phyloP scores from a whole-genome alignment of 2,888 invertebrate genomes.

The Automeris io region DNA sequence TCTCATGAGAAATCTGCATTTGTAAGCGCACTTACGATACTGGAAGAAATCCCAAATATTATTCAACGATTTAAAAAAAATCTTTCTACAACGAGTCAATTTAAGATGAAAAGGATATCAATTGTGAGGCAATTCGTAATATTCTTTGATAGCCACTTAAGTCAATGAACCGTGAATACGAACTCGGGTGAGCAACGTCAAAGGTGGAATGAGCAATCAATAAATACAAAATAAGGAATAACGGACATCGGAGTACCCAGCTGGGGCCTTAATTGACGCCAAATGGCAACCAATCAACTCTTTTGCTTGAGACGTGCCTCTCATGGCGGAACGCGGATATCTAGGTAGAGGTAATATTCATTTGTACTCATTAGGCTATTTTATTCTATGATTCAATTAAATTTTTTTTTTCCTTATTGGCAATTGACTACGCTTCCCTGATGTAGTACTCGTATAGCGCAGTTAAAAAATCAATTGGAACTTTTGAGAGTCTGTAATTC shows the following conservation, averaged over 20 bases:
- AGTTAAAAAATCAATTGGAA: no score
- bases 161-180: constrained; percentile 11
- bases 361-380: no score
- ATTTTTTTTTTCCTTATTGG: no score
- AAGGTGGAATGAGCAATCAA: constrained; percentile 61
- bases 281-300: constrained; percentile 68
- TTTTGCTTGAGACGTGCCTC: constrained; percentile 31
- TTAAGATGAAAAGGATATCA: background rate
- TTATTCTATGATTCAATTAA: background rate
- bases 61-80: no score
- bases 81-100: no score
- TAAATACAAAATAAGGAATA: constrained; percentile 58
- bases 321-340: constrained; percentile 27
- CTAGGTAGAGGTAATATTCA: no score
- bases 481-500: no score
- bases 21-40: no score
- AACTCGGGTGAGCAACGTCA: constrained; percentile 24
- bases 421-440: no score
- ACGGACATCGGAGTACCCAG: constrained; percentile 39
- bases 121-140: constrained; percentile 1
- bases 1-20: no score
- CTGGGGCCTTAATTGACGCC: constrained; percentile 58
- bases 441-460: no score
- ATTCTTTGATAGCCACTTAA: constrained; percentile 13
- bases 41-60: no score